These are phyloP conservation scores for Blastobasis lacticolella DNA, from an alignment of 2,888 invertebrate species.

Conservation along the genomic window DNA sequence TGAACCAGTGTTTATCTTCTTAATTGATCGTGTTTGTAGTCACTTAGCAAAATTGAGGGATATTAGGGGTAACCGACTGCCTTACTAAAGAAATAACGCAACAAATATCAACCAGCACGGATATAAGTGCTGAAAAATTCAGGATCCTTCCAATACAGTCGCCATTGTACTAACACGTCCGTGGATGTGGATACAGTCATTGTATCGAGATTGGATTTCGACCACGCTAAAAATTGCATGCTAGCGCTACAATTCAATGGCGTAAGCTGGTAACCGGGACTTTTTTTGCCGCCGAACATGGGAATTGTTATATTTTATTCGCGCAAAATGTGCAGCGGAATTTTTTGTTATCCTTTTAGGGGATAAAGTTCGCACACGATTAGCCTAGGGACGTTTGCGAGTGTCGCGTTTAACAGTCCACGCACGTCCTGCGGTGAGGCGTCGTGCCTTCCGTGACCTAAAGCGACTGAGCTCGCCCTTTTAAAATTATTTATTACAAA, in stretches of 20 bases:
- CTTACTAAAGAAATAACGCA: no score
- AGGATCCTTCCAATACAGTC: no score
- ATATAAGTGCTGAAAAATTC: no score
- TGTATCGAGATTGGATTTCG: constrained; percentile 7
- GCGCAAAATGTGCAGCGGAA: neutral
- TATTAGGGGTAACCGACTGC: no score
- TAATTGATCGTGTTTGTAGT: constrained; percentile 22
- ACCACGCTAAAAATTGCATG: constrained; percentile 4
- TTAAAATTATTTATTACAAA: no score
- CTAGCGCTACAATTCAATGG: neutral
- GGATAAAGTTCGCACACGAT: no score
- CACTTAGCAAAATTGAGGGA: no score
- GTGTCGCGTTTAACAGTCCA: neutral
- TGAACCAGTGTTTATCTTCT: constrained; percentile 28
- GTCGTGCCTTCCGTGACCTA: no score
- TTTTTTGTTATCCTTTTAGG: no score
- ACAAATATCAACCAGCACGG: no score
- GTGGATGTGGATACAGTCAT: constrained; percentile 1
- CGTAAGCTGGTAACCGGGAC: neutral
- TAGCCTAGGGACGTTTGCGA: neutral
- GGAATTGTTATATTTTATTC: neutral
- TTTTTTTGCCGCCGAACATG: neutral
- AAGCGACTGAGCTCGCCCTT: no score
- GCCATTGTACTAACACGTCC: neutral
- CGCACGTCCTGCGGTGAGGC: neutral